Evolutionary conservation across 2,888 invertebrate genomes (phyloP).

Genomic region (Blastobasis adustella): DNA sequence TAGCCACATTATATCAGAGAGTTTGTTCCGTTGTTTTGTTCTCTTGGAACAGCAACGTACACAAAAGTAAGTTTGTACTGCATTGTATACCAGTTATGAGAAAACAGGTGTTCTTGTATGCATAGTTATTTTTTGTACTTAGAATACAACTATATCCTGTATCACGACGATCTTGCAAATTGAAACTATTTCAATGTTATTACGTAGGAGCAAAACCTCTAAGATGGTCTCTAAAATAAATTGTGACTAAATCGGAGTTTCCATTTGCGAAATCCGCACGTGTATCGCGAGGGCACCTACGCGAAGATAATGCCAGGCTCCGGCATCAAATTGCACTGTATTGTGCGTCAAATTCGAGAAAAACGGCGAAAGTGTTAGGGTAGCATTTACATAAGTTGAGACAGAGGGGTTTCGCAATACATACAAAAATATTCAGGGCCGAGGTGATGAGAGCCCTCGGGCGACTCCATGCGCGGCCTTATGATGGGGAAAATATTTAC

Average conservation of each 20-base stretch:
- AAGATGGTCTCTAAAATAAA: too few species aligned
- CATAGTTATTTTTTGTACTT: too few species aligned
- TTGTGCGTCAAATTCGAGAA: slow-evolving; percentile 69
- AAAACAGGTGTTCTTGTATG: too few species aligned
- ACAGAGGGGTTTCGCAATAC: slow-evolving; percentile 61
- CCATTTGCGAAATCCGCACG: slow-evolving; percentile 41
- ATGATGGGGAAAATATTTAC: slow-evolving; percentile 68
- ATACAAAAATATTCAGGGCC: slow-evolving; percentile 68
- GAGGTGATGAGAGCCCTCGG: slow-evolving; percentile 67
- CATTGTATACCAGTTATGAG: too few species aligned
- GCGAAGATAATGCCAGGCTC: slow-evolving; percentile 54
- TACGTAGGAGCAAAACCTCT: too few species aligned
- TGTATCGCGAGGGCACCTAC: slow-evolving; percentile 38
- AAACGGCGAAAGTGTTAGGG: slow-evolving; percentile 70
- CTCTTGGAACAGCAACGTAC: too few species aligned
- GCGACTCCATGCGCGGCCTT: slow-evolving; percentile 58
- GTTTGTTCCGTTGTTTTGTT: too few species aligned
- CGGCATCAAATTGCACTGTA: slow-evolving; percentile 66
- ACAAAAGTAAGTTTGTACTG: too few species aligned
- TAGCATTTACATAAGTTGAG: slow-evolving; percentile 71
- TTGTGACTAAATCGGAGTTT: slow-evolving; percentile 43
- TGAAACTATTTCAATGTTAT: too few species aligned
- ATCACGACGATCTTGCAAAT: too few species aligned
- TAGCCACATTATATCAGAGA: too few species aligned
- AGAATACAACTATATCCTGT: too few species aligned